Base-by-base conservation (phyloP, 2,113 vertebrate genomes). In the Carassius auratus region DNA sequence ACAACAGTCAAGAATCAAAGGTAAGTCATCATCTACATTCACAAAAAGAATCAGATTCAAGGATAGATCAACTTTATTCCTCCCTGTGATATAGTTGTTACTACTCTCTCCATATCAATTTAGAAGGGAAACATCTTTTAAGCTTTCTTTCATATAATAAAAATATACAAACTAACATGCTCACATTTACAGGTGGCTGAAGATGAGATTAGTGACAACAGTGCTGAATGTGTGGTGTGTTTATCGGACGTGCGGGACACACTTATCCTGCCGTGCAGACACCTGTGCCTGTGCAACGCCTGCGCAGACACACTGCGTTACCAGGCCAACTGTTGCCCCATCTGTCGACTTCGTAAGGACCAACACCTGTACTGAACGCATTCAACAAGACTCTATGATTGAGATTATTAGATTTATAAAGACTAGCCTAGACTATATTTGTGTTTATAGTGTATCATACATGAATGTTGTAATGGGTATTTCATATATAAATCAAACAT, bases 271-370 rank as follows among this genome's bases (percentile, higher is more conserved):
- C 98, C 98, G 42, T 99, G 98, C 92, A 95, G 98, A 82, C 97
- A 98, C 92, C 94, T 99, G 90, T 99, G 97, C 90, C 94, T 99
- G 62, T 99, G 97, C 88, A 99, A 97, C 84, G 95, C 96, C 87
- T 98, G 97, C 45, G 45, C 45, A 48, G 45, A 48, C 45, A 48
- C 45, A 12, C 45, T 48, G 89, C 96, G 97, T 45, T 99, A 99
- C 93, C 97, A 99, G 92, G 97, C 97, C 93, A 99, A 97, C 96
- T 98, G 97, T 95, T 99, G 97, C 90, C 97, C 97, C 85, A 98
- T 99, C 94, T 98, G 97, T 93, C 95, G 97, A 61, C 94, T 99
- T 86, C 97, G 97, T 99, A 92, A 96, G 97, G 23, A 78, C 38
- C 61, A 42, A 33, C 48, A 38, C 59, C 52, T 71, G 26, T 14